Base-by-base conservation (phyloP, 2,113 vertebrate genomes). In the Myrmophylax atrothorax region DNA sequence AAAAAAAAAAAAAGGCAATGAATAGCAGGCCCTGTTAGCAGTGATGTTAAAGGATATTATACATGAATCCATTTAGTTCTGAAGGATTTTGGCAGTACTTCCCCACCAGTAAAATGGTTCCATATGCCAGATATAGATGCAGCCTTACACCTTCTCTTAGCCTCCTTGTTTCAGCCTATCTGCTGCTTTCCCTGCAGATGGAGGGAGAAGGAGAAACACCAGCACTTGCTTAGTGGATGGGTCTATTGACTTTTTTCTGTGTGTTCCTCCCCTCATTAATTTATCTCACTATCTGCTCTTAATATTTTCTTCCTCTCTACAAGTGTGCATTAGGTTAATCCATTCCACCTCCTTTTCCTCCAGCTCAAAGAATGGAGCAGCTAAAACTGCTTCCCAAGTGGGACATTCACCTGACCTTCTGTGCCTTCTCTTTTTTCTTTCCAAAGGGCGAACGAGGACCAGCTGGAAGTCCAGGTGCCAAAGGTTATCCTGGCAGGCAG, bases 401-500 rank as follows among this genome's bases (percentile, higher is more conserved):
- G 56, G 63, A 23, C 40, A 9, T 25, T 62, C 37, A 14, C 87
- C 89, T 96, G 50, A 97, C 28, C 46, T 62, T 78, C 53, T 87
- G 38, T 94, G 58, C 37, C 15, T 96, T 97, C 26, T 81, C 92
- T 97, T 53, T 81, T 38, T 53, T 90, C 92, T 95, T 85, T 89
- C 94, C 98, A 50, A 98, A 99, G 99, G 99, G 99, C 25, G 98
- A 98, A 82, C 98, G 94, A 69, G 99, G 99, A 98, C 98, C 98
- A 64, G 97, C 98, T 42, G 99, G 99, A 97, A 99, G 98, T 90
- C 98, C 98, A 95, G 99, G 99, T 98, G 99, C 99, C 99, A 99
- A 99, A 99, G 99, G 99, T 99, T 99, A 99, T 99, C 99, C 99
- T 99, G 99, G 99, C 99, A 99, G 99, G 99, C 99, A 99, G 99